These are phyloP conservation scores for Danio jaintianensis DNA, from an alignment of 2,797 vertebrate genomes.

Conservation along the genomic window DNA sequence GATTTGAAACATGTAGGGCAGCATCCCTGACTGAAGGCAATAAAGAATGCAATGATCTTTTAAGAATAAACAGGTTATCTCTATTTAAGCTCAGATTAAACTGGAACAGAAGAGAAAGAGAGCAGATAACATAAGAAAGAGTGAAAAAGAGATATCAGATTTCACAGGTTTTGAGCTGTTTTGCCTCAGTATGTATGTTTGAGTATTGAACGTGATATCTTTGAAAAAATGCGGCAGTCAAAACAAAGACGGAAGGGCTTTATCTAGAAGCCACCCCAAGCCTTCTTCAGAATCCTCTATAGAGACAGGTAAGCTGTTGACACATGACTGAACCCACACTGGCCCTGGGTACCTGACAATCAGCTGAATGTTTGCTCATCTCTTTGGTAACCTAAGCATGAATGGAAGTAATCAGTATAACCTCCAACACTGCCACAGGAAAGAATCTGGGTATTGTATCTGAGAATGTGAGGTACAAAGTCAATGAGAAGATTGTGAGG, in stretches of 20 bases:
- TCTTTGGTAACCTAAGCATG: slow-evolving; percentile 45
- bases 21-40: slow-evolving; percentile 40
- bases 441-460: background rate
- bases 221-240: background rate
- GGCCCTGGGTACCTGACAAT: slow-evolving; percentile 24
- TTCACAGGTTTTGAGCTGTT: background rate
- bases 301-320: slow-evolving; percentile 48
- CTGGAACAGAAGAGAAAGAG: background rate
- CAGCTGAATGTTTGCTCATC: slow-evolving; percentile 49
- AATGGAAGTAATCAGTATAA: slow-evolving; percentile 35
- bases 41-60: background rate
- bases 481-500: background rate
- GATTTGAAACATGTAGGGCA: slow-evolving; percentile 38
- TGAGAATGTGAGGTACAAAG: background rate
- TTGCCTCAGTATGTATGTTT: background rate
- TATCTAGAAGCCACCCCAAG: slow-evolving; percentile 16
- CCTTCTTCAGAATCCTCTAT: slow-evolving; percentile 42
- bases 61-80: background rate
- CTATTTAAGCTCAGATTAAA: background rate
- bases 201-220: background rate
- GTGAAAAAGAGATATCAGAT: background rate
- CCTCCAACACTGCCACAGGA: slow-evolving; percentile 14
- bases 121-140: background rate
- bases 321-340: slow-evolving; percentile 45
- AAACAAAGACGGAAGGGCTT: slow-evolving; percentile 25